Base-by-base conservation (phyloP, 2,888 invertebrate genomes). In the Phyto melanocephala region DNA sequence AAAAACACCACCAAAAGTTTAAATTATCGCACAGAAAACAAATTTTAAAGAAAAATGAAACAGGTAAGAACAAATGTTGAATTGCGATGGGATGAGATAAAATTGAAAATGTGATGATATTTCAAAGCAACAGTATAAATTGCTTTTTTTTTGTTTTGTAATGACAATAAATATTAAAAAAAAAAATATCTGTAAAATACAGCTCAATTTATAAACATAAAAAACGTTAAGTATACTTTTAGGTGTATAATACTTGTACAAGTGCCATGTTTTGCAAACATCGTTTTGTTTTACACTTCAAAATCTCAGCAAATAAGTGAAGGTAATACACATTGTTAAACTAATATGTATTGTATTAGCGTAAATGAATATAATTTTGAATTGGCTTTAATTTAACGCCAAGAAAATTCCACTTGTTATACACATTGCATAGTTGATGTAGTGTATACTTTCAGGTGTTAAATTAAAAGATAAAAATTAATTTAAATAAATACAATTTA, bases 61-160 rank as follows among this genome's bases (percentile, higher is more conserved):
- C 22, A 24, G n/a, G n/a, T 1, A 50, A 7, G 2, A 54, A 8
- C 28, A 15, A 28, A 1, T 28, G 2, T 0, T 5, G 5, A 54
- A 54, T 28, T 54, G 15, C 4, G 52, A 24, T 24, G 28, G 28
- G 28, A 54, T n/a, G 28, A 15, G 8, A 50, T 47, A 20, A 8
- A 20, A 47, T 1, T 8, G n/a, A 52, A 72, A 74, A 68, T 54
- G 35, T 62, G 37, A 74, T 54, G 37, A 58, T 42, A 58, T 78
- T 56, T 56, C 42, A 75, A 62, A 63, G 74, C 68, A 68, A 70
- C 80, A 74, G 54, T 50, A 15, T n/a, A 35, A 35, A 45, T 42
- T n/a, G 22, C n/a, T 22, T 58, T 24, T 42, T 40, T 40, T n/a
- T n/a, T n/a, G n/a, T n/a, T n/a, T n/a, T n/a, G n/a, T n/a, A 6